Percentiles rank a stretch among this genome's conserved stretches.
phyloP scores from a whole-genome alignment of 2,888 invertebrate genomes.

The Drosophila prostipennis region DNA sequence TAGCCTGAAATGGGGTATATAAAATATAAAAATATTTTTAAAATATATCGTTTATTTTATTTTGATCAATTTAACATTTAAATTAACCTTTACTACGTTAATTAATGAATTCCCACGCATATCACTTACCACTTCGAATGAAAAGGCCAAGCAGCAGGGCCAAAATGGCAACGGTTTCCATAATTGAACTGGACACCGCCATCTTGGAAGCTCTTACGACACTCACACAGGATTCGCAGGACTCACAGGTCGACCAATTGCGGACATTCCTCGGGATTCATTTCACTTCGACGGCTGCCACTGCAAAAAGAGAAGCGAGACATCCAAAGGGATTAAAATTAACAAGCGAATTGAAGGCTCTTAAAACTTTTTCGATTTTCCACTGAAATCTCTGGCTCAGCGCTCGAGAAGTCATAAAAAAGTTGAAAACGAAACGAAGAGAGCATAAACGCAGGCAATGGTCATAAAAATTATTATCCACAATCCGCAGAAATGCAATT shows the following conservation, averaged over 20 bases:
- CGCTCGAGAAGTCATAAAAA: conserved; percentile 29
- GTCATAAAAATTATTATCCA: conserved; percentile 42
- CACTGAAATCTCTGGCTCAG: conserved; percentile 20
- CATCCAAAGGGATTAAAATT: conserved; percentile 38
- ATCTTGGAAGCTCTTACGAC: conserved; percentile 33
- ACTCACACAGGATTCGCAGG: conserved; percentile 31
- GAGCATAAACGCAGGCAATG: conserved; percentile 24
- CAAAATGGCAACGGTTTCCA: conserved; percentile 64
- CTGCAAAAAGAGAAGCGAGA: conserved; percentile 6
- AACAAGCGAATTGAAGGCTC: conserved; percentile 38
- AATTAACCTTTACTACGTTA: not conserved
- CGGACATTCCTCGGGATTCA: conserved; percentile 23
- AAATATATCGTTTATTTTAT: no score
- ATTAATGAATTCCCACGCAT: not conserved
- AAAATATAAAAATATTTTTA: not conserved
- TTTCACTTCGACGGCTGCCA: conserved; percentile 1
- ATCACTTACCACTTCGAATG: conserved; percentile 61
- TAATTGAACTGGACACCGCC: conserved; percentile 52
- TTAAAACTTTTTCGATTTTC: conserved; percentile 37
- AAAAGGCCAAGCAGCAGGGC: conserved; percentile 57
- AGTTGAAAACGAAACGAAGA: conserved; percentile 8
- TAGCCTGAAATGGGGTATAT: conserved; percentile 82
- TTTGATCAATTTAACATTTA: not conserved
- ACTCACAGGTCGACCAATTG: conserved; percentile 24
- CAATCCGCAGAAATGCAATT: conserved; percentile 42